Evolutionary conservation across 2,888 invertebrate species (phyloP), one percentile per base, ranked within the genome.

Genomic region (Drosophila stalkeri): DNA sequence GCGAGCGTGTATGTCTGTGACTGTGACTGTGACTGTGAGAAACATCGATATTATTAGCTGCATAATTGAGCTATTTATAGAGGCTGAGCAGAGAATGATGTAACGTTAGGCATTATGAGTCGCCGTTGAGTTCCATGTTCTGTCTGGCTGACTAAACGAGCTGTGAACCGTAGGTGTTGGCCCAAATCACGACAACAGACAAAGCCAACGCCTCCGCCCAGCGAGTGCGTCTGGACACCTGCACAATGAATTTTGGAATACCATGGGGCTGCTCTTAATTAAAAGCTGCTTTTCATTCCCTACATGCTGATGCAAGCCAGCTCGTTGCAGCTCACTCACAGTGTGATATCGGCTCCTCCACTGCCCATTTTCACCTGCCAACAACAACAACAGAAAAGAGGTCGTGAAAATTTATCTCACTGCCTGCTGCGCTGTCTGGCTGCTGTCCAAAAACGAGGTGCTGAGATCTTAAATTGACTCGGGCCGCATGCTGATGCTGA

Each of bases 151-250:
- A n/a, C 35, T 6, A 65, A 88, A 86, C 79, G 80, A 89, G 89
- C 85, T 86, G 87, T 81, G 82, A 86, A 84, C 89, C 89, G 85
- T 89, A 86, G 86, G 86, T 86, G 86, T 86, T 79, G 76, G 55
- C 71, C 76, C 69, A 81, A 84, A 73, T 70, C 72, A 78, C 81
- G 72, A 65, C 75, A 51, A 61, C 47, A 71, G 71, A 75, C 75
- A 77, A 74, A 66, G 66, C 56, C 66, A 49, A 67, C 67, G 66
- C 66, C 66, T 62, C 65, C 39, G 37, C 27, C 33, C 64, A 14
- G 7, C n/a, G 23, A 49, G 66, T 55, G 64, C 73, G 68, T 51
- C 65, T 72, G 72, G 66, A 80, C 81, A 85, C 83, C 88, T 83
- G 88, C 66, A 62, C 62, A 74, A 70, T 81, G 66, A 52, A 61